These are phyloP conservation scores for Cantharis nigra DNA, from an alignment of 2,888 invertebrate genomes.

Conservation along the genomic window DNA sequence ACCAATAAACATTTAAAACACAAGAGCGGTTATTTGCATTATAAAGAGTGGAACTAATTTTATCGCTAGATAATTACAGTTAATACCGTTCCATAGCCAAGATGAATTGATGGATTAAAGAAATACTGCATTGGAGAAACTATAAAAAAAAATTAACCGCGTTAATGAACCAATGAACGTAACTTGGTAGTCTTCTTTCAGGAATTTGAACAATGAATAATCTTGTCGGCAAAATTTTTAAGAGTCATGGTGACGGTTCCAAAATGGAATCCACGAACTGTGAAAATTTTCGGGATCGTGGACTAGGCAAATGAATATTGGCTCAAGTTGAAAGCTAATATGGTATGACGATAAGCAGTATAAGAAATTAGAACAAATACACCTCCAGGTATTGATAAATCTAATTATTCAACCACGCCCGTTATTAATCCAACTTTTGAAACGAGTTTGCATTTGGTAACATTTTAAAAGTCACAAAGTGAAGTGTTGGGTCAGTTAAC, in stretches of 20 bases:
- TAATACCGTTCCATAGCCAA: not conserved
- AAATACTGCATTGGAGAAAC: not conserved
- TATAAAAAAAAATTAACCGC: not conserved
- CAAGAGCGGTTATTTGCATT: not conserved
- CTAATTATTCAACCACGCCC: constrained; percentile 1
- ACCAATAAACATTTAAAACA: not conserved
- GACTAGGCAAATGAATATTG: not conserved
- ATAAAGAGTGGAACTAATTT: not conserved
- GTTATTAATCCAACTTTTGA: constrained; percentile 1
- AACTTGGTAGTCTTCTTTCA: not conserved
- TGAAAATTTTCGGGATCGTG: not conserved
- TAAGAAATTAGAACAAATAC: not conserved
- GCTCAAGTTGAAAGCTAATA: not conserved
- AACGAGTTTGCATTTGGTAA: constrained; percentile 1
- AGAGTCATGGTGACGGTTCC: not conserved
- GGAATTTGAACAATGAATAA: not conserved
- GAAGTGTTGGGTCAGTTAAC: constrained; percentile 15
- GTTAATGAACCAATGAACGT: not conserved
- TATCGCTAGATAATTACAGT: not conserved
- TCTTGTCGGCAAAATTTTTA: not conserved
- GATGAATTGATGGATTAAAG: not conserved
- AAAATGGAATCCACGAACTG: not conserved
- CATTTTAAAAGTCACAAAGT: constrained; percentile 10
- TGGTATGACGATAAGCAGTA: not conserved
- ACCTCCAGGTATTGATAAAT: not conserved